Evolutionary conservation across 1,140 invertebrate species (phyloP), one percentile per base, ranked within the genome.

Genomic region (Harpegnathos saltator): DNA sequence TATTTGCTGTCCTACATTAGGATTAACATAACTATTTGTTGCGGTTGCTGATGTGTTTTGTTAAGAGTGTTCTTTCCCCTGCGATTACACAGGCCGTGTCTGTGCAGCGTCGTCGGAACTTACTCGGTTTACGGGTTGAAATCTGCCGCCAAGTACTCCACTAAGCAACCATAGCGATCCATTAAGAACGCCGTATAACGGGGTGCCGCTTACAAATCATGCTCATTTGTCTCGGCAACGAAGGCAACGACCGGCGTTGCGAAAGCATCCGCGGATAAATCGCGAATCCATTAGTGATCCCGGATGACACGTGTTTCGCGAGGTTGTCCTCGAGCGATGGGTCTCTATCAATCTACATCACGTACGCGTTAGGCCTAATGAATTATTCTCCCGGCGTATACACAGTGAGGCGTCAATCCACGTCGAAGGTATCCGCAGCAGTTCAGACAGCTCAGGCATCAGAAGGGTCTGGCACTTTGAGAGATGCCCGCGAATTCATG

Each of bases 191-290:
- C 14, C n/a, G 52, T 71, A 26, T 29, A 80, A 80, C 65, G 38
- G n/a, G n/a, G 17, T 44, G 66, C 44, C 24, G 24, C 19, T 82
- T 73, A 72, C 78, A 82, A 82, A 73, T 62, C 24, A 82, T 44
- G 15, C 54, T 22, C 54, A 72, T 71, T 50, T 52, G 78, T 81
- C 29, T 61, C 78, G n/a, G 1, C 29, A 14, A 14, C 38, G 33
- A 48, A 81, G 26, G 54, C 44, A 44, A 58, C 9, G 19, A 22
- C 19, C 11, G 29, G n/a, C n/a, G 11, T 58, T 48, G 66, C 11
- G 15, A 50, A 82, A 24, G 29, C 9, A 62, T 72, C 24, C 0
- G 19, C 17, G 44, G n/a, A 61, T 72, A 80, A 80, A 80, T 81
- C 14, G 48, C 50, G 52, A 69, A 69, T 54, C 58, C 69, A 73